Base-by-base conservation (phyloP, 2,113 vertebrate genomes). In the Oryzias woworae region DNA sequence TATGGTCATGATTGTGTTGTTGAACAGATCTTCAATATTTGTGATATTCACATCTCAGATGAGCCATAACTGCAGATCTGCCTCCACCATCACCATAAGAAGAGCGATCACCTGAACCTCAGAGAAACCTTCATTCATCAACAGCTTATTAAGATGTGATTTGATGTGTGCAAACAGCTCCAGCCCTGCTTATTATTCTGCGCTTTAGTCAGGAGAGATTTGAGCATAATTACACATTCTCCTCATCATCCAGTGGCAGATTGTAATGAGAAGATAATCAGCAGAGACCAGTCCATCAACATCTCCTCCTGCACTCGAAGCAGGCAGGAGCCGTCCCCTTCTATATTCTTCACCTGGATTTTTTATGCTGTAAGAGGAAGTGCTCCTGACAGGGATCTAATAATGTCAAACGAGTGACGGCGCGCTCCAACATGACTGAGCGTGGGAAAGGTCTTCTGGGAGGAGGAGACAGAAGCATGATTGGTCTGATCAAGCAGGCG, bases 241-340 rank as follows among this genome's bases (percentile, higher is more conserved):
- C 62, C 75, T 85, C 78, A 83, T 78, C 79, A 47, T 78, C 58
- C 31, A 89, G 85, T 85, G 77, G 58, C 82, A 88, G 90, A 92
- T 88, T 90, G 86, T 90, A 89, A 90, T 87, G 87, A 88, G 87
- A 84, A 84, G 84, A 89, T 91, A 91, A 91, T 90, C 90, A 90
- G 82, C 81, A 77, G 78, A 87, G 87, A 91, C 91, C 91, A 90
- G 82, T 69, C 71, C 72, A 75, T 90, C 87, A 87, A 79, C 71
- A 51, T 76, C 45, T 18, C 57, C 48, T 58, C 75, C 58, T 46
- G 65, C 71, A 50, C 69, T 69, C 64, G 0, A n/a, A 80, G 76
- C 73, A 87, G 52, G 62, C 73, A 83, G 76, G 59, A 74, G 74
- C 61, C 45, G 69, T 74, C 77, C 14, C 62, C 73, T 81, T 67